Conservation (phyloP, 1,140 invertebrate species). For the Araneus ventricosus region DNA sequence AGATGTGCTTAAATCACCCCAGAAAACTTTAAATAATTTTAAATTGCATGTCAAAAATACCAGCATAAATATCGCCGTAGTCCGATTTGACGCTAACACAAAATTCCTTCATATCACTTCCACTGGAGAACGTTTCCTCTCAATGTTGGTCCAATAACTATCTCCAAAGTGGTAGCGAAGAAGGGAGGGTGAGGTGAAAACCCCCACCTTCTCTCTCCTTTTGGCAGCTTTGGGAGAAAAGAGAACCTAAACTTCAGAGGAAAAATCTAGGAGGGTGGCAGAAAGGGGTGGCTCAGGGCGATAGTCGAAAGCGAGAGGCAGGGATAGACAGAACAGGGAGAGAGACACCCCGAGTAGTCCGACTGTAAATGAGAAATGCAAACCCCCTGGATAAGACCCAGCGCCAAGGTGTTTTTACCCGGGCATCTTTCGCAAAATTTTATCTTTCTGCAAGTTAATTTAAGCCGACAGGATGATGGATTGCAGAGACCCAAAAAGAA, state of each 20-base stretch:
- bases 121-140: background rate
- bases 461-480: conserved; percentile 76
- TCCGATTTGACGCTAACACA: background rate
- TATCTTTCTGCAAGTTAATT: conserved; percentile 75
- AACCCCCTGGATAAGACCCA: conserved; percentile 60
- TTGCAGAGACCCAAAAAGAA: conserved; percentile 62
- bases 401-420: conserved; percentile 68
- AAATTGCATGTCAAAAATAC: too few species aligned
- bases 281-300: conserved; percentile 44
- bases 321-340: conserved; percentile 47
- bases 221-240: conserved; percentile 9
- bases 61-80: background rate
- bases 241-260: conserved; percentile 15
- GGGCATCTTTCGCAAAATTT: conserved; percentile 68
- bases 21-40: too few species aligned
- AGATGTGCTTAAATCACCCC: too few species aligned
- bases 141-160: conserved; percentile 17
- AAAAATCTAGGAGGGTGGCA: conserved; percentile 14
- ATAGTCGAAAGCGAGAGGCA: conserved; percentile 64
- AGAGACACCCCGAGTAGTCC: conserved; percentile 66
- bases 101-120: background rate
- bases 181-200: background rate
- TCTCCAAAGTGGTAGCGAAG: background rate
- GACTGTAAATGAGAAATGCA: conserved; percentile 75
- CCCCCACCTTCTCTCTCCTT: background rate